Base-by-base conservation (phyloP, 2,113 vertebrate species). In the Ariopsis seemanni region DNA sequence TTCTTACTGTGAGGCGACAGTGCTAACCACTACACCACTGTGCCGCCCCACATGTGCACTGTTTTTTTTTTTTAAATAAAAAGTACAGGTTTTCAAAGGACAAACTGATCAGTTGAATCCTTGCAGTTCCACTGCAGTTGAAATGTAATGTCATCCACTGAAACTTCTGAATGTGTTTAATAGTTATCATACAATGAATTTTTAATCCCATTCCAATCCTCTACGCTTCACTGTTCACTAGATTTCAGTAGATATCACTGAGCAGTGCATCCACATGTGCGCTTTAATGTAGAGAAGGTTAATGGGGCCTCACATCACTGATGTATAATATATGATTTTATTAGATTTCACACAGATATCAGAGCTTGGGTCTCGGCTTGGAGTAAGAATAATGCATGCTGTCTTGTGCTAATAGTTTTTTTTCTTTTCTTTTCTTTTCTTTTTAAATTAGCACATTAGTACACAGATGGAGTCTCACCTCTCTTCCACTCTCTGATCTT, bases 291-390 rank as follows among this genome's bases (percentile, higher is more conserved):
- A 88, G 14, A 30, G 69, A 14, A 42, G 89, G 87, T 77, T 67
- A 90, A 90, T 63, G 86, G 84, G 74, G 34, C 57, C 85, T 85
- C n/a, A 34, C 58, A 86, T 85, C 83, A 81, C 75, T 57, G 22
- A 92, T 93, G 87, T 91, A 91, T 92, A 92, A 93, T 94, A 63
- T 34, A 30, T 80, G 89, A 88, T 91, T 78, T 90, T 72, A 85
- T 87, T 86, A 87, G 85, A 89, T 86, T 89, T 93, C 71, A 22
- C 85, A 88, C 50, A 79, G 89, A 89, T 91, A 89, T 80, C 85
- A 86, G 78, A 89, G 91, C 85, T 57, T 83, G 83, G 30, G 65
- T 74, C 88, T 65, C 71, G 88, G 89, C 88, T 91, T 91, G 78
- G 53, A 89, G 85, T 87, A 90, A 87, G 87, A 93, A 90, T 90